phyloP scores from a whole-genome alignment of 2,888 invertebrate genomes.

The Dynastes hyllus region DNA sequence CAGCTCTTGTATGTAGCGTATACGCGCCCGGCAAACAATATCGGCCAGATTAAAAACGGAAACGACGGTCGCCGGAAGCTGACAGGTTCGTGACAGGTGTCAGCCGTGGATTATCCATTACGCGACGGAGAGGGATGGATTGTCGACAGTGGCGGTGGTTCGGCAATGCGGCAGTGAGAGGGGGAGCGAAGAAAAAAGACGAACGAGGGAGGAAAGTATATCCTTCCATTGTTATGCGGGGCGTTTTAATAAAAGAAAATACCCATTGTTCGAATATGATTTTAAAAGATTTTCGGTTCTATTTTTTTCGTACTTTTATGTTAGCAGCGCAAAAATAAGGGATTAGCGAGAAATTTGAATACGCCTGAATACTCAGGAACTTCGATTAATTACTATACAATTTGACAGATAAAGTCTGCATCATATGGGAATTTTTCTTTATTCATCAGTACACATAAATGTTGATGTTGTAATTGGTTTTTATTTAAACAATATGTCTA shows the following conservation, averaged over 20 bases:
- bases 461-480: too few species aligned
- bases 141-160: conserved; percentile 5
- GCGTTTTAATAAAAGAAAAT: conserved; percentile 40
- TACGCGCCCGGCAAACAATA: conserved; percentile 65
- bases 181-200: neutral
- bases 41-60: conserved; percentile 69
- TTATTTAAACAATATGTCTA: too few species aligned
- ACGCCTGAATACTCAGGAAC: too few species aligned
- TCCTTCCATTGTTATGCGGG: conserved; percentile 3
- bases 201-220: conserved; percentile 8
- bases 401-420: too few species aligned
- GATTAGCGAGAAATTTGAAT: too few species aligned
- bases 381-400: too few species aligned
- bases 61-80: conserved; percentile 66
- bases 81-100: conserved; percentile 66
- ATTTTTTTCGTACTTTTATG: neutral
- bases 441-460: too few species aligned
- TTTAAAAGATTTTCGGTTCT: conserved; percentile 3
- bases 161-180: neutral
- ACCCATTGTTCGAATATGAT: conserved; percentile 31
- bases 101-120: conserved; percentile 58
- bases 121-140: conserved; percentile 31
- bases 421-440: too few species aligned
- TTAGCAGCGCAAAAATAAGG: neutral
- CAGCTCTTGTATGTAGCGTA: conserved; percentile 61